Evolutionary conservation across 2,797 vertebrate species (phyloP), one percentile per base, ranked within the genome.

Genomic region (Acrossocheilus fasciatus): DNA sequence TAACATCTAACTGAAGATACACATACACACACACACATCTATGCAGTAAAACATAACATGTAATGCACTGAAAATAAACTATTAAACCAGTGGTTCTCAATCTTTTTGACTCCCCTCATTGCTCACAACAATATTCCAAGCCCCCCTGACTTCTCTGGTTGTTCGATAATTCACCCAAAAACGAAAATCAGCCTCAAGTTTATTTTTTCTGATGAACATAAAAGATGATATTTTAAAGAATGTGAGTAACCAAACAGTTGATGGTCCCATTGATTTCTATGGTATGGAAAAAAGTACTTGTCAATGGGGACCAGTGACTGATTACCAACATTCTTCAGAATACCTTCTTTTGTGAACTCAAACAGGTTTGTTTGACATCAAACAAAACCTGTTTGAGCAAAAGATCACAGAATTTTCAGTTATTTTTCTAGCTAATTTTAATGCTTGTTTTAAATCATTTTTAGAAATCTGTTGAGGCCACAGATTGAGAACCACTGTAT

Each of bases 1-100:
- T 93, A 83, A 95, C 92, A 89, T 97, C 96, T 88, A 96, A 89
- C 94, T 96, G 89, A 70, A 91, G 83, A 91, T 52, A 86, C 72
- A 89, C 81, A 88, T 36, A 86, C 75, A 89, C 77, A 88, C 73
- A 85, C 59, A 88, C 70, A 87, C 66, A 83, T 79, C 76, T 81
- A 85, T 50, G 82, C 57, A 78, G 82, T 50, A 15, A 81, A 73
- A 47, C 47, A 80, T 20, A 45, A 23, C 34, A 78, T 9, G 50
- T 50, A 83, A 89, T 88, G 45, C 66, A 79, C 17, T 36, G 11
- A 26, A 41, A 14, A 72, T 4, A 62, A 41, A 66, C 6, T 59
- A 79, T 30, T 62, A 79, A 62, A 64, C 36, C 62, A 81, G 79
- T 52, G 64, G 80, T 41, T 82, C 47, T 82, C 64, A 81, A 81